phyloP scores from a whole-genome alignment of 2,113 vertebrate genomes.

The Malurus alboscapulatus region DNA sequence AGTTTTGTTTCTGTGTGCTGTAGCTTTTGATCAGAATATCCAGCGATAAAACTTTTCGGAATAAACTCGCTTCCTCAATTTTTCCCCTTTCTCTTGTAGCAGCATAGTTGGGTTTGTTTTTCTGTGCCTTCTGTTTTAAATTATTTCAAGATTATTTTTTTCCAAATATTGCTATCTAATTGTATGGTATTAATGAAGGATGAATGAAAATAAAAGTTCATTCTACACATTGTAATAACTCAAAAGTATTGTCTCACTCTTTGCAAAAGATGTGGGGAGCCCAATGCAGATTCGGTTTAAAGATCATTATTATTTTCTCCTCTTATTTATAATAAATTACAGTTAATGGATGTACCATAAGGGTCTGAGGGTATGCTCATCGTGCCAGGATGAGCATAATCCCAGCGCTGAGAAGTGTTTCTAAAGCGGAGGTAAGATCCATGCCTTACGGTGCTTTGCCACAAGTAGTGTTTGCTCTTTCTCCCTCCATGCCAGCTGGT shows the following conservation, averaged over 20 bases:
- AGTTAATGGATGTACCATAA: not conserved
- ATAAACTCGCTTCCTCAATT: conserved; percentile 13
- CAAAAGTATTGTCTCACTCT: conserved; percentile 6
- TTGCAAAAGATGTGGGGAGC: not conserved
- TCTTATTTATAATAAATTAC: not conserved
- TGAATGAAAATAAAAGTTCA: conserved; percentile 72
- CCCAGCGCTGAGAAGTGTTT: not conserved
- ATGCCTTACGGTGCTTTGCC: not conserved
- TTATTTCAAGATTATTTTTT: conserved; percentile 62
- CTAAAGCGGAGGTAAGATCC: not conserved
- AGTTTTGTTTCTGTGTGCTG: conserved; percentile 10
- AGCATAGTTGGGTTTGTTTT: conserved; percentile 68
- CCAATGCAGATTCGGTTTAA: not conserved
- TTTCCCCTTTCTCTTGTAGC: conserved; percentile 25
- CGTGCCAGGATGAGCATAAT: not conserved
- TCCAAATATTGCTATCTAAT: conserved; percentile 45
- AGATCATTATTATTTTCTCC: not conserved
- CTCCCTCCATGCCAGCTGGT: not conserved
- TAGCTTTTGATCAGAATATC: conserved; percentile 48
- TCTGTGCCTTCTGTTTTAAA: conserved; percentile 76
- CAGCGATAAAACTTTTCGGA: conserved; percentile 23
- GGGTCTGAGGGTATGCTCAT: not conserved
- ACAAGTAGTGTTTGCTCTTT: not conserved
- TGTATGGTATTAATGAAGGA: conserved; percentile 63
- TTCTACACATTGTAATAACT: conserved; percentile 33